Percentiles rank a stretch among this genome's conserved stretches.
Conservation (phyloP, 2,797 vertebrate genomes). For the Macropus fuliginosus region DNA sequence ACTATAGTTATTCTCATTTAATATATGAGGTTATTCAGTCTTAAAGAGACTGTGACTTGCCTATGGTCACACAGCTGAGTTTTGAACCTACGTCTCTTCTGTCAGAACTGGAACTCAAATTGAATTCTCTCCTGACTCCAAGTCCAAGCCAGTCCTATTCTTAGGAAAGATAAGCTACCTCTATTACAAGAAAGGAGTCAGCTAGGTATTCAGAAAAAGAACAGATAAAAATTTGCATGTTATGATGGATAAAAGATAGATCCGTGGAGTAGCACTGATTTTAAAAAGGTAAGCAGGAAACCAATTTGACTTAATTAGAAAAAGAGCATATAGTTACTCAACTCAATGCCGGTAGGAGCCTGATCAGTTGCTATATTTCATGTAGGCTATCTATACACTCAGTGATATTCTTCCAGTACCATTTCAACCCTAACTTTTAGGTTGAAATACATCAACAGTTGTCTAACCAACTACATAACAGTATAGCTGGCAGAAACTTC, state of each 20-base stretch:
- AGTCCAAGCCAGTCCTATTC: not conserved
- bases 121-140: not conserved
- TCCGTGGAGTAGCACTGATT: not conserved
- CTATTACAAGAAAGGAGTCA: not conserved
- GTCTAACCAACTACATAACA: not conserved
- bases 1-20: not conserved
- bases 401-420: not conserved
- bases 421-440: not conserved
- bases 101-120: not conserved
- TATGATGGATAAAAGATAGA: conserved; percentile 6
- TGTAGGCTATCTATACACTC: not conserved
- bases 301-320: not conserved
- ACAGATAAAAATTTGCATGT: not conserved
- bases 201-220: conserved; percentile 9
- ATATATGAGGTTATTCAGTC: not conserved
- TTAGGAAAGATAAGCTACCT: conserved; percentile 16
- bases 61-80: not conserved
- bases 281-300: not conserved
- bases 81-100: not conserved
- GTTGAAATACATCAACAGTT: not conserved
- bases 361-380: not conserved
- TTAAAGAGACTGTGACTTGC: not conserved
- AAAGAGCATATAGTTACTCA: not conserved
- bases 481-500: no score
- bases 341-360: not conserved